These are phyloP conservation scores for Epirrhoe alternata DNA, from an alignment of 2,888 invertebrate genomes.

Conservation along the genomic window DNA sequence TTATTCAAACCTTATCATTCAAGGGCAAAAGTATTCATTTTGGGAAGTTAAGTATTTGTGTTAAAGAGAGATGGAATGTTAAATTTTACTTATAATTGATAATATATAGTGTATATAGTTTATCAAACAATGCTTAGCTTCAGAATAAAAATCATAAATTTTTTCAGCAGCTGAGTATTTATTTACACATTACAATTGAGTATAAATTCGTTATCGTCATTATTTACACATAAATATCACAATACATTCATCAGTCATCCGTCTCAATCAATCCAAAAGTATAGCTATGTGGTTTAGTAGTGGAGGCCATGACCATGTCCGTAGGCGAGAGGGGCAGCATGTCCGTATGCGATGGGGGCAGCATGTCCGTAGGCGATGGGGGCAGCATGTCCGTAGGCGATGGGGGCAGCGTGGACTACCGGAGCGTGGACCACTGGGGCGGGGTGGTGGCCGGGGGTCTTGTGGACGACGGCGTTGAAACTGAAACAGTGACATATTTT, in stretches of 20 bases:
- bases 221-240: constrained; percentile 84
- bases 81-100: no score
- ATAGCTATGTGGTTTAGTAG: constrained; percentile 69
- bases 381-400: constrained; percentile 61
- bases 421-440: constrained; percentile 75
- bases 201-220: constrained; percentile 70
- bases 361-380: constrained; percentile 60
- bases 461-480: constrained; percentile 84
- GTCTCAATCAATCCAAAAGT: constrained; percentile 65
- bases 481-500: constrained; percentile 55
- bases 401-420: constrained; percentile 64
- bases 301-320: constrained; percentile 71
- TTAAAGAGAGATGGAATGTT: neutral
- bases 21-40: constrained; percentile 57
- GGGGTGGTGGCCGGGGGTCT: constrained; percentile 80
- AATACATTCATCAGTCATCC: constrained; percentile 81
- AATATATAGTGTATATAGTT: no score
- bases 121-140: no score
- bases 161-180: constrained; percentile 81
- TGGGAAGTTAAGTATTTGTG: neutral
- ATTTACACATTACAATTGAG: constrained; percentile 70
- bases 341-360: constrained; percentile 55
- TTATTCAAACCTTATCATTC: constrained; percentile 65
- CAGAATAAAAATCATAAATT: constrained; percentile 47
- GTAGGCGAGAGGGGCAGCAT: constrained; percentile 65